These are phyloP conservation scores for Cyphomyrus discorhynchus DNA, from an alignment of 2,113 vertebrate species.

Conservation along the genomic window DNA sequence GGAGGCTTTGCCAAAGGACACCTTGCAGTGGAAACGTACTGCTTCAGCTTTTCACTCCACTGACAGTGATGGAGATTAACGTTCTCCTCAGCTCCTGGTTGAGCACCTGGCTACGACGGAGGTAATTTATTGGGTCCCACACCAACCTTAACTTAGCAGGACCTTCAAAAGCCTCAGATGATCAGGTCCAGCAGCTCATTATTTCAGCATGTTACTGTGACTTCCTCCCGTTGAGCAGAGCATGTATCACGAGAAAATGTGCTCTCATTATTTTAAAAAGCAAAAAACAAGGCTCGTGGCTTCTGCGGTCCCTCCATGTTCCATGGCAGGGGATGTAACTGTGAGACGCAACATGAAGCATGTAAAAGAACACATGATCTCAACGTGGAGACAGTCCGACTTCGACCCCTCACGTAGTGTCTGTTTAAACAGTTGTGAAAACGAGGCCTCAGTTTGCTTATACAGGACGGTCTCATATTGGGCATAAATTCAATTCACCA, in stretches of 20 bases:
- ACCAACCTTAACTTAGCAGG: background rate
- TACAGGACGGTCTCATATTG: background rate
- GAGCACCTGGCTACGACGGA: background rate
- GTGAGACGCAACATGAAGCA: background rate
- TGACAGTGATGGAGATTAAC: background rate
- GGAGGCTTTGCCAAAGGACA: background rate
- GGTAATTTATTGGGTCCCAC: background rate
- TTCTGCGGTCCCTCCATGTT: background rate
- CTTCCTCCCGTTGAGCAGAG: background rate
- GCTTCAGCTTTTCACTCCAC: background rate
- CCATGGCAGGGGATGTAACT: background rate
- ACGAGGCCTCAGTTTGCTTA: background rate
- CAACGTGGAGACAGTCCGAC: background rate
- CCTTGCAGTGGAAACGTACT: background rate
- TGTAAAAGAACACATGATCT: background rate
- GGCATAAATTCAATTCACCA: background rate
- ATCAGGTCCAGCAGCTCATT: background rate
- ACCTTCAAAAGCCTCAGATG: background rate
- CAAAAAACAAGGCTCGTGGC: background rate
- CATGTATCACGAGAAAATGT: background rate
- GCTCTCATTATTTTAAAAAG: background rate
- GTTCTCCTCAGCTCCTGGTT: background rate
- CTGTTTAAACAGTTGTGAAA: constrained; percentile 13
- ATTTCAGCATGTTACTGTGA: background rate
- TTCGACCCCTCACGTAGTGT: background rate